Evolutionary conservation across 2,888 invertebrate species (phyloP), one percentile per base, ranked within the genome.

Genomic region (Caenorhabditis plicata): DNA sequence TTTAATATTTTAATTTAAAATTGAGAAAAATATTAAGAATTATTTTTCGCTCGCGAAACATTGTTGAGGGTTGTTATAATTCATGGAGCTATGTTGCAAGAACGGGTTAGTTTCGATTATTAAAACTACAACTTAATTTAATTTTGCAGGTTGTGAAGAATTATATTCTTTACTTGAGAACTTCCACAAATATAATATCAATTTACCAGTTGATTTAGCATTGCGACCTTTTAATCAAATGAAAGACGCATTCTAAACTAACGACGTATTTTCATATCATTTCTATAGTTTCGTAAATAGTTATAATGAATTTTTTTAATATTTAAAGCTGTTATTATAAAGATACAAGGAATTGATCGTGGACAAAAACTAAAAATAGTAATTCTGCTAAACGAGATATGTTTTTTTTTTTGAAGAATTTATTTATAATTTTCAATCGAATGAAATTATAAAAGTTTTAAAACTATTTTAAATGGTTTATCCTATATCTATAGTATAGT

Each of bases 181-280:
- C 49, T 85, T 98, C 46, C 89, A 89, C 46, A 87, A 87, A 48
- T 87, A 89, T 78, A 89, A 90, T 81, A 96, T 95, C 83, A 89
- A 91, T 81, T 85, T 99, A 78, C 95, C 96, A 0, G 91, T 94
- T 15, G 95, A 99, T 83, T 85, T 96, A 76, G 96, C 98, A 33
- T 88, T 98, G 35, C 88, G 92, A 80, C 94, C 95, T 80, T 92
- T 98, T 82, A 91, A 92, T 81, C 94, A 94, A 85, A 95, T 96
- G 82, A 93, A 90, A 85, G 94, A 95, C 85, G 92, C 91, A 68
- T 92, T 92, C 85, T 91, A 61, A 60, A 23, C n/a, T 7, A 22
- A 23, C 5, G 4, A 39, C 17, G 11, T n/a, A 36, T 36, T 9
- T 8, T 36, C n/a, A 8, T 36, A 8, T 9, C 7, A 36, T 11